Base-by-base conservation (phyloP, 2,888 invertebrate species). In the Julus scanicus region DNA sequence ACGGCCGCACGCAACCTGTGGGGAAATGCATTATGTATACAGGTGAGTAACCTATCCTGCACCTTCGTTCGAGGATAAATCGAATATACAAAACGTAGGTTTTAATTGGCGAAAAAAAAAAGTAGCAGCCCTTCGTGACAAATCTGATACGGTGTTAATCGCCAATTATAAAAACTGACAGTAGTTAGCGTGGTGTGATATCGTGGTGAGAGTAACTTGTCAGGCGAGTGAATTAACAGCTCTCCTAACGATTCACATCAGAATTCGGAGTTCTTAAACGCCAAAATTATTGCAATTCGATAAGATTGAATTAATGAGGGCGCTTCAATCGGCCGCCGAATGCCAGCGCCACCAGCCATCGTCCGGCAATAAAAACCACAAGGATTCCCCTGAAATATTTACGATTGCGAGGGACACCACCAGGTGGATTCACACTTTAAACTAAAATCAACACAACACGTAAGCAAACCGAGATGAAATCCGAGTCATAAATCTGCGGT, bases 11-110 rank as follows among this genome's bases (percentile, higher is more conserved):
- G 29, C 29, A 71, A 71, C 71, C 71, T 1, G 71, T 29, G 2
- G n/a, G 9, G 11, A 71, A 29, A 71, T 71, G 29, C 71, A 71
- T 71, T 71, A 71, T 71, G 17, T 17, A 71, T 71, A 29, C 71
- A 29, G 71, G 71, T 71, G 71, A 71, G 71, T 71, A 71, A 71
- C 71, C 71, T 71, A 71, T n/a, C n/a, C 71, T 71, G 71, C 71
- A 71, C 71, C 71, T 71, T 71, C 2, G 71, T 29, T 29, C 29
- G 15, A 20, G 63, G 6, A 63, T 2, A n/a, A 29, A 29, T 6
- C 6, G 11, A 71, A 71, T 9, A 29, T 3, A 29, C 8, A 29
- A 71, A n/a, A 71, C 71, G 29, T 8, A 29, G 29, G 71, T 71
- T 71, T 71, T 71, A 71, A 71, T 71, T 71, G 71, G 71, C 71